A percentile compares a stretch with the other conserved stretches of the same genome.
Conservation (phyloP, 2,113 vertebrate genomes). For the Glaucomys volans region DNA sequence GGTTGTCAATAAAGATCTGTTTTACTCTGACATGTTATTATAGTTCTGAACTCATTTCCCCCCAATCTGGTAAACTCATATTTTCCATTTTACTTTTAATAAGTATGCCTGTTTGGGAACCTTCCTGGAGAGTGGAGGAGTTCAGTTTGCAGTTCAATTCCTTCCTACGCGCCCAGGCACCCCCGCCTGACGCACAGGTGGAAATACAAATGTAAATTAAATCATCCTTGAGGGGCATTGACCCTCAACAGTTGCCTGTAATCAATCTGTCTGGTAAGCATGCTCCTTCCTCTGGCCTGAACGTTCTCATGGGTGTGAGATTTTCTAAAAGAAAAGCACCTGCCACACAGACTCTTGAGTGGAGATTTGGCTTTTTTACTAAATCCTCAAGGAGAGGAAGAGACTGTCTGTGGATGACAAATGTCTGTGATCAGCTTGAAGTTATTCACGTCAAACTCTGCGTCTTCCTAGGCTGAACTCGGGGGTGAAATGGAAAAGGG, state of each 20-base stretch:
- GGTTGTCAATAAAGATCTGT: neutral
- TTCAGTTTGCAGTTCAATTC: neutral
- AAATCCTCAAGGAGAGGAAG: neutral
- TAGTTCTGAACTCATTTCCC: neutral
- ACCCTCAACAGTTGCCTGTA: neutral
- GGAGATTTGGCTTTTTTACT: neutral
- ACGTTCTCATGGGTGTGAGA: neutral
- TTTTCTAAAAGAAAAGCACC: neutral
- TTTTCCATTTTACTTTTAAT: conserved; percentile 10
- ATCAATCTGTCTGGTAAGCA: neutral
- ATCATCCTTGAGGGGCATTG: neutral
- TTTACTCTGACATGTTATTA: neutral
- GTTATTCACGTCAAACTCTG: neutral
- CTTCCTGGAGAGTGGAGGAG: neutral
- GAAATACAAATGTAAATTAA: neutral
- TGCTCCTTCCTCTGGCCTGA: neutral
- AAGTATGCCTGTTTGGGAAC: neutral
- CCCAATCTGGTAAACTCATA: neutral
- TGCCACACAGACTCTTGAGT: neutral
- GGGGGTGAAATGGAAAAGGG: neutral
- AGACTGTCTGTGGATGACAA: neutral
- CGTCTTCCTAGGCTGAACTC: neutral
- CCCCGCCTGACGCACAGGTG: neutral
- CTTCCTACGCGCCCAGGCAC: neutral
- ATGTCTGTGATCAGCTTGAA: neutral